Evolutionary conservation across 30 jellyfish, hydroid and myxozoan species (phyloP), one percentile per base, ranked within the genome.

Genomic region (Pelagia noctiluca): DNA sequence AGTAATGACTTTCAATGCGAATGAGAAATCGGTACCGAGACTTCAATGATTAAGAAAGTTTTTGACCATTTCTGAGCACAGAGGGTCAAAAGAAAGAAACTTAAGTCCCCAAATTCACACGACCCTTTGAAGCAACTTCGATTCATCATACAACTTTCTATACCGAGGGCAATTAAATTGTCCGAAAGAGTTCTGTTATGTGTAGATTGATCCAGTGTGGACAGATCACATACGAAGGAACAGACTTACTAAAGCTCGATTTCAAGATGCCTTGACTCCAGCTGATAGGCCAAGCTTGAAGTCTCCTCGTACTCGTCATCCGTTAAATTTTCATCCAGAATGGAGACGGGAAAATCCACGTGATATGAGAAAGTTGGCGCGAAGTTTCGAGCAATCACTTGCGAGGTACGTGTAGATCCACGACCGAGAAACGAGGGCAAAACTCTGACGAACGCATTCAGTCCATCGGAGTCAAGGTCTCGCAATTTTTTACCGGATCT

Each of bases 311-410:
- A 25, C 1, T 91, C 88, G 23, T 71, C 86, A n/a, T 63, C 84
- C 22, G 71, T 88, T 1, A 75, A 19, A 64, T 11, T 10, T 13
- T 67, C 90, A 35, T 75, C 73, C 12, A 47, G 1, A 33, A 90
- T 68, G 16, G 85, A 47, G 52, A 91, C 84, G 8, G 98, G 96
- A 48, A 91, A 84, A 38, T 91, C 98, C 22, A 76, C 78, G 72
- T 91, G 98, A 35, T 46, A 85, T 1, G 89, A 69, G 48, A 91
- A 84, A 21, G 95, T 61, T 29, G 98, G 98, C 2, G 95, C 84
- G 30, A 78, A 86, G 47, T 76, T 29, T 32, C 85, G 86, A 19
- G 95, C 91, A 16, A 78, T 71, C 0, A 52, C 85, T 21, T 73
- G 82, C 3, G 95, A 82, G 0, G 67, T 32, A 7, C 95, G 85